A percentile compares a stretch with the other conserved stretches of the same genome.
These are phyloP conservation scores for Ascidia mentula DNA, from an alignment of 23 tunicate genomes.

Conservation along the genomic window DNA sequence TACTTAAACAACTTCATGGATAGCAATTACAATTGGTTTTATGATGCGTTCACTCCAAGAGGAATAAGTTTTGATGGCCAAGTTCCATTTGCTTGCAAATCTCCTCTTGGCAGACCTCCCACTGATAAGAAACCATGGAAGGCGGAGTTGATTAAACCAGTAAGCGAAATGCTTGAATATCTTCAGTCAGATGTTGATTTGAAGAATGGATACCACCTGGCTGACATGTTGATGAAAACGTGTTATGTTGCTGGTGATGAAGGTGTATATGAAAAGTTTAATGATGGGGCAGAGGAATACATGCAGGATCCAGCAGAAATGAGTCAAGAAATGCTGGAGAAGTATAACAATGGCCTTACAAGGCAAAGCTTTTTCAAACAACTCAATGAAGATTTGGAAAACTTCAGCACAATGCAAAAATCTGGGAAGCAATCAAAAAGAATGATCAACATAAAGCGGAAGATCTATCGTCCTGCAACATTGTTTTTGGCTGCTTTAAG, in stretches of 20 bases:
- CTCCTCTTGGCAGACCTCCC: slow-evolving; percentile 48
- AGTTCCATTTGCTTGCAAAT: slow-evolving; percentile 37
- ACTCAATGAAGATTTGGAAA: background rate
- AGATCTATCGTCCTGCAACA: background rate
- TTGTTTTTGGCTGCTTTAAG: background rate
- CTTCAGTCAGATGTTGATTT: slow-evolving; percentile 11
- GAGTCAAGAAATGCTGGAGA: background rate
- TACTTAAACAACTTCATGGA: slow-evolving; percentile 11
- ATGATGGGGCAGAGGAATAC: background rate
- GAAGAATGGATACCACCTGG: slow-evolving; percentile 37
- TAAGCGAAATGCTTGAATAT: slow-evolving; percentile 40
- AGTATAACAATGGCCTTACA: background rate
- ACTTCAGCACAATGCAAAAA: background rate
- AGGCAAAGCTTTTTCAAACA: background rate
- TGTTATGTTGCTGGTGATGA: slow-evolving; percentile 43
- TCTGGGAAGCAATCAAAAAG: background rate
- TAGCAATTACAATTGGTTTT: slow-evolving; percentile 33
- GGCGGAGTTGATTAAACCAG: slow-evolving; percentile 52
- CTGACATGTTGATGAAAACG: slow-evolving; percentile 31
- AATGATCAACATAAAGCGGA: background rate
- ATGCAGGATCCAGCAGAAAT: background rate
- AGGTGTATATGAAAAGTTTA: slow-evolving; percentile 5
- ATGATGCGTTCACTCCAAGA: slow-evolving; percentile 42
- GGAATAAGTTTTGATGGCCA: slow-evolving; percentile 55
- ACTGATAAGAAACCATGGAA: slow-evolving; percentile 26